Base-by-base conservation (phyloP, 2,113 vertebrate genomes). In the Spea bombifrons region DNA sequence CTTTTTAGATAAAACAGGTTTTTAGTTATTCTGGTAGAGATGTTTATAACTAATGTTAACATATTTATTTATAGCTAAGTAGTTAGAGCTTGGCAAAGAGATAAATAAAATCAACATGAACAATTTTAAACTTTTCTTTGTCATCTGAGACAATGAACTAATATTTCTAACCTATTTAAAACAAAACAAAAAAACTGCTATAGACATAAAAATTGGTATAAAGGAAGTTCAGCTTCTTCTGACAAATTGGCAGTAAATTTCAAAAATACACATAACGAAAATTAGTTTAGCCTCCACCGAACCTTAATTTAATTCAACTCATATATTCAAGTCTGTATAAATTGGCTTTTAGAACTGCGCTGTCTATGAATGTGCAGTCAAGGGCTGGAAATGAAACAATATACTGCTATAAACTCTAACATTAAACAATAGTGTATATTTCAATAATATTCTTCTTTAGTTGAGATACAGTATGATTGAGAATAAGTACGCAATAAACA, bases 381-480 rank as follows among this genome's bases (percentile, higher is more conserved):
- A 2, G 49, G 61, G n/a, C 1, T 50, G 17, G 17, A 59, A 57
- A 45, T 16, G 0, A 45, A 47, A 13, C 8, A 46, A 68, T 68
- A 44, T 48, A 69, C 8, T 10, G n/a, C n/a, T 47, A 9, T 53
- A 13, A 52, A 59, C 44, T 64, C 10, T 59, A 64, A 49, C 3
- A 10, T 17, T n/a, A 9, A 52, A 53, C 17, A 49, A 52, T 59
- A 30, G 49, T 5, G 7, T 53, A 17, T 55, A 69, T 48, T 69
- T 76, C 66, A 68, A 16, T 47, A 46, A 4, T 4, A 75, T 15
- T 47, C 30, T 44, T 67, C 69, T 10, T 57, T 76, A 76, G 67
- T n/a, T 12, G 5, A 47, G 44, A 55, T 69, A 69, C 7, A 55
- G 30, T 12, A 17, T 76, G 52, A 76, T 59, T 53, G 17, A 69